Evolutionary conservation across 1,140 invertebrate genomes (phyloP).

Genomic region (Caerostris extrusa): DNA sequence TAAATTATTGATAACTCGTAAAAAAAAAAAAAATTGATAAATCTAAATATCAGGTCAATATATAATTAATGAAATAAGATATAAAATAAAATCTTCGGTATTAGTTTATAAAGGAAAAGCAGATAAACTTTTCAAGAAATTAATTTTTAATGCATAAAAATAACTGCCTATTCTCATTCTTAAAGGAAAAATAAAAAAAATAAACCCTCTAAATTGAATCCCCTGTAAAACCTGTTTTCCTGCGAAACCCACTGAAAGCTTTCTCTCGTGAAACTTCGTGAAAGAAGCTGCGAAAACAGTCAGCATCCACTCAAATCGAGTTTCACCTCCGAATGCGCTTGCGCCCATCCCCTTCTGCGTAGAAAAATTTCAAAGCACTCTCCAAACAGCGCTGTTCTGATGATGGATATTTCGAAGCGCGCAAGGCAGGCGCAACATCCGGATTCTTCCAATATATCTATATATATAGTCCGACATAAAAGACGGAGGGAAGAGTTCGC

Average conservation of each 20-base stretch:
- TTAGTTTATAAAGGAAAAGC: too few species aligned
- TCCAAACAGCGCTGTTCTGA: conserved; percentile 52
- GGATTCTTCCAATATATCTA: conserved; percentile 46
- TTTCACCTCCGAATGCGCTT: conserved; percentile 31
- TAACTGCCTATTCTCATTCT: too few species aligned
- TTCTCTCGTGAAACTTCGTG: neutral
- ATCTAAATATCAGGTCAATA: too few species aligned
- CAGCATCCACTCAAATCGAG: conserved; percentile 17
- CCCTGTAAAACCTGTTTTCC: neutral
- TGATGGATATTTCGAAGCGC: conserved; percentile 63
- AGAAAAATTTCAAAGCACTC: conserved; percentile 62
- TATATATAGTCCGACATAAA: conserved; percentile 49
- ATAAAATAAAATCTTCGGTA: too few species aligned
- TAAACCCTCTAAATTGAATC: neutral
- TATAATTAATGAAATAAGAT: too few species aligned
- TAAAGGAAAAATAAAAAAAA: neutral
- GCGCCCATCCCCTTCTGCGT: conserved; percentile 54
- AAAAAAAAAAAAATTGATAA: too few species aligned
- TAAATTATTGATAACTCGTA: too few species aligned
- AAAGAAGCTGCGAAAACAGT: conserved; percentile 10
- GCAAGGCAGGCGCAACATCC: conserved; percentile 50
- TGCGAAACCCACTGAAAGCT: neutral
- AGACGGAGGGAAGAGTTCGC: conserved; percentile 17
- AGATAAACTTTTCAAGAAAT: neutral
- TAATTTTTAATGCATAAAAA: neutral